Conservation (phyloP, 2,888 invertebrate genomes). For the Coecobrya sp. region DNA sequence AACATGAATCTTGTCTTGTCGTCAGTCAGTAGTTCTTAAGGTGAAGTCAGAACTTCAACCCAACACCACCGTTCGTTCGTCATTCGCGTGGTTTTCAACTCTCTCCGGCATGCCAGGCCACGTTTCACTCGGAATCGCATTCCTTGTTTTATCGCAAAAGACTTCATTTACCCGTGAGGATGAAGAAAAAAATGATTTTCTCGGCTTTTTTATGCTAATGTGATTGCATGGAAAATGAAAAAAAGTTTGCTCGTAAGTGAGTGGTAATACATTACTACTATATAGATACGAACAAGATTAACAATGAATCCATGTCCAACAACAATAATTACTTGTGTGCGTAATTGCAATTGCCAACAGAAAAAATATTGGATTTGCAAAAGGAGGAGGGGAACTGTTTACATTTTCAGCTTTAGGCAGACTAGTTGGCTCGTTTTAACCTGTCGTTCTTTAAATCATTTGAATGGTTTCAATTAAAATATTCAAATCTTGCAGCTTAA, state of each 20-base stretch:
- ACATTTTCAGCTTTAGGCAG: constrained; percentile 67
- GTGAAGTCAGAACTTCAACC: background rate
- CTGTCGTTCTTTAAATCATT: constrained; percentile 67
- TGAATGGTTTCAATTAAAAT: constrained; percentile 77
- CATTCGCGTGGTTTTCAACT: background rate
- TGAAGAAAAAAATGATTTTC: constrained; percentile 18
- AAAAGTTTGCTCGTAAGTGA: background rate
- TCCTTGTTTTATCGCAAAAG: constrained; percentile 25
- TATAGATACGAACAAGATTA: constrained; percentile 12
- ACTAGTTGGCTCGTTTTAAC: constrained; percentile 27
- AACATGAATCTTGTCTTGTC: background rate
- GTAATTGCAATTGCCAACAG: constrained; percentile 54
- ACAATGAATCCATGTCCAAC: constrained; percentile 70
- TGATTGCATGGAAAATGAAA: constrained; percentile 28
- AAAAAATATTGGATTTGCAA: constrained; percentile 72
- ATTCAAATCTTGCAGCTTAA: constrained; percentile 50
- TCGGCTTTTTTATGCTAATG: constrained; percentile 53
- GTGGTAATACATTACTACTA: background rate
- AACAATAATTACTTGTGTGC: constrained; percentile 71
- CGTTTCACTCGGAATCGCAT: background rate
- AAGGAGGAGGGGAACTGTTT: constrained; percentile 68
- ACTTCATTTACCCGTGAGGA: constrained; percentile 42
- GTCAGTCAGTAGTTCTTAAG: background rate
- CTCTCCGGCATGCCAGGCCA: constrained; percentile 1
- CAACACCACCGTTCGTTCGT: background rate